These are phyloP conservation scores for Parthenolecanium corni DNA, from an alignment of 2,888 invertebrate species.

Conservation along the genomic window DNA sequence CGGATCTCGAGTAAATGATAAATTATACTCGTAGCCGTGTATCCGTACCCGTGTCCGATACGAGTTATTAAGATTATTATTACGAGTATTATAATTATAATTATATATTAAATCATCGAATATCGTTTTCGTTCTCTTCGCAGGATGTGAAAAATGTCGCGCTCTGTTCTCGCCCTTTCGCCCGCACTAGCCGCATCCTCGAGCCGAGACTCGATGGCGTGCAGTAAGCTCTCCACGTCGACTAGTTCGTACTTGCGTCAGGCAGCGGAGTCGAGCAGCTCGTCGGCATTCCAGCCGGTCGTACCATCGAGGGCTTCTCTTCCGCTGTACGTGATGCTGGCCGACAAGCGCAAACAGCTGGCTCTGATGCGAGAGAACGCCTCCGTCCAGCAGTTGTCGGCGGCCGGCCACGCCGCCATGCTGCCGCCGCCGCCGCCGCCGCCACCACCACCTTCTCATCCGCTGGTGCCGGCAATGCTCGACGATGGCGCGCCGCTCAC, in stretches of 20 bases:
- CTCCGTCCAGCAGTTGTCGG: constrained; percentile 52
- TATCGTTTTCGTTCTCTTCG: neutral
- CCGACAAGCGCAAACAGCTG: constrained; percentile 72
- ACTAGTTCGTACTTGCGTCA: constrained; percentile 21
- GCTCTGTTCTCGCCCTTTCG: neutral
- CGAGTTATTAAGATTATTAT: too few species aligned
- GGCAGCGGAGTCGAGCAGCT: constrained; percentile 50
- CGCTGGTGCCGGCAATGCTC: constrained; percentile 51
- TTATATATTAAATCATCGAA: too few species aligned
- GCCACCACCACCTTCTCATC: constrained; percentile 8
- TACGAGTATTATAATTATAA: too few species aligned
- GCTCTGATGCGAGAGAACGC: constrained; percentile 61
- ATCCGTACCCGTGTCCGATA: too few species aligned
- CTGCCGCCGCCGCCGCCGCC: constrained; percentile 36
- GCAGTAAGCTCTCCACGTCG: neutral
- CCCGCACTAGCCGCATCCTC: neutral
- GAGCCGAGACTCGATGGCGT: neutral
- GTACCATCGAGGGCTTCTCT: constrained; percentile 60
- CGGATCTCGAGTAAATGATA: neutral
- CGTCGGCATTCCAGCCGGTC: constrained; percentile 79
- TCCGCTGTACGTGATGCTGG: constrained; percentile 76
- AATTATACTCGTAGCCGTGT: neutral
- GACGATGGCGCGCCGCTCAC: constrained; percentile 49
- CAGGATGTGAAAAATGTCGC: neutral
- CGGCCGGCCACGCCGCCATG: constrained; percentile 50